Base-by-base conservation (phyloP, 2,888 invertebrate species). In the Tortrix viridana region DNA sequence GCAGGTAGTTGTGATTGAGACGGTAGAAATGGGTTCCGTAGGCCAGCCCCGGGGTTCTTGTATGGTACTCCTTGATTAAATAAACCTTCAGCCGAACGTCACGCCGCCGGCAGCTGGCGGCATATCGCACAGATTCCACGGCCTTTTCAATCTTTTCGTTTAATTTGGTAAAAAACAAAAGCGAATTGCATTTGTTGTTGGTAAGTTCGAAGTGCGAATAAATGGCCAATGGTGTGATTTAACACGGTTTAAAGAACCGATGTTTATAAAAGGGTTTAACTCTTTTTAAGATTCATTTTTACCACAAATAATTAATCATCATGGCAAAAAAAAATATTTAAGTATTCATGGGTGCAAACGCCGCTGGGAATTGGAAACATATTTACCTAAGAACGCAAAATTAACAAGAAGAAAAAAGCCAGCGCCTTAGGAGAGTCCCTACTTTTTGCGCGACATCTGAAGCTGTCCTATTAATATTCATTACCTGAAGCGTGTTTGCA, bases 1-100 rank as follows among this genome's bases (percentile, higher is more conserved):
- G 74, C 86, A 81, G 83, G 87, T 85, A 85, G 79, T 81, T 73
- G 80, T 75, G 82, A 92, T 92, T 90, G 89, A 90, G 91, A 88
- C 82, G 80, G 86, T 83, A 86, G 84, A 71, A 74, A 75, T 74
- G 80, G 79, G 86, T 85, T 85, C 81, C 84, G 75, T 69, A 71
- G 68, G 67, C 68, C 67, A 50, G 80, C 86, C 87, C 18, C 67
- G 49, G 86, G 87, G 78, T 71, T 60, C 7, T 43, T 37, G 50
- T 26, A 50, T 20, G n/a, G 12, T 73, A 79, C 82, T 82, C 73
- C 87, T 87, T 91, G 90, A 91, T 92, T 91, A 92, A 92, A 92
- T 91, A 91, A 90, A 91, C 84, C 85, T 88, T 89, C 89, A 88
- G 73, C 76, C 72, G 68, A 67, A 80, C 73, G 86, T 88, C 90